A percentile compares a stretch with the other conserved stretches of the same genome.
These are phyloP conservation scores for Lycopodina hypogea DNA, from an alignment of 37 sponge, comb jelly and placozoan genomes.

Conservation along the genomic window DNA sequence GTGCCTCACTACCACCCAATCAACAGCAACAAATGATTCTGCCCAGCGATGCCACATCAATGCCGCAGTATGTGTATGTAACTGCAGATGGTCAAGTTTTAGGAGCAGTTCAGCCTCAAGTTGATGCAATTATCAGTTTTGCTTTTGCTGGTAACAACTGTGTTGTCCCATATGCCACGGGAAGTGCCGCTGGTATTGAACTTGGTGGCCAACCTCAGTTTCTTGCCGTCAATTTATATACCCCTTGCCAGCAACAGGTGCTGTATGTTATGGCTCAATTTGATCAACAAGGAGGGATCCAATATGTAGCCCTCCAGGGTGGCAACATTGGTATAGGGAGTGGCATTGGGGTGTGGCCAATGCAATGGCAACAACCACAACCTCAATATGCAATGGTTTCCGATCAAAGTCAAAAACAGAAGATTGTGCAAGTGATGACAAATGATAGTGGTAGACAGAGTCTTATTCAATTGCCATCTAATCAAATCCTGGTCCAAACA, in stretches of 20 bases:
- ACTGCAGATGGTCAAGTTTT: constrained; percentile 21
- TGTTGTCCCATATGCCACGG: constrained; percentile 25
- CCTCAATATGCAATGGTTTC: neutral
- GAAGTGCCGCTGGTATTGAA: neutral
- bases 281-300: constrained; percentile 26
- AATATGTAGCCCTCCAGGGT: constrained; percentile 21
- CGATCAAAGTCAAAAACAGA: neutral
- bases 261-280: constrained; percentile 25
- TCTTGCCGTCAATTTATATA: constrained; percentile 6
- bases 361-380: too few relatives aligned
- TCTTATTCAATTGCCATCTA: neutral
- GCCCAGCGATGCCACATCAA: neutral
- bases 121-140: constrained; percentile 27
- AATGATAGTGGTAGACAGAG: constrained; percentile 9
- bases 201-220: too few relatives aligned
- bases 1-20: neutral
- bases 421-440: constrained; percentile 1
- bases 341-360: neutral
- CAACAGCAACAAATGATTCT: constrained; percentile 3
- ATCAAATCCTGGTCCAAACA: neutral
- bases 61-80: constrained; percentile 39
- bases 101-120: neutral
- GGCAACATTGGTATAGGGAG: neutral
- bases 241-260: neutral
- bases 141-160: constrained; percentile 40